These are phyloP conservation scores for Aporrectodea caliginosa DNA, from an alignment of 1,140 invertebrate genomes.

Conservation along the genomic window DNA sequence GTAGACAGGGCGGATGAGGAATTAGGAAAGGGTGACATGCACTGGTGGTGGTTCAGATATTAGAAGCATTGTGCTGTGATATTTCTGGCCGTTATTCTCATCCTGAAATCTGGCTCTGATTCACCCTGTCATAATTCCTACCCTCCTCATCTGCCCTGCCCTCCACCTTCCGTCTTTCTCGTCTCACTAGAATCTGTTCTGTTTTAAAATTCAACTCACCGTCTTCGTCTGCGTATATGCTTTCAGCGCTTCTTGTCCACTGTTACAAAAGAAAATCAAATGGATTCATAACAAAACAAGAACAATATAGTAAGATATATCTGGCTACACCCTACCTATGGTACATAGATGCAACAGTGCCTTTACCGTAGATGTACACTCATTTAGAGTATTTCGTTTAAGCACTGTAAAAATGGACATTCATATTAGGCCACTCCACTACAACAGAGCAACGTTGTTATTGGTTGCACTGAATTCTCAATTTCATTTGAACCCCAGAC, in stretches of 20 bases:
- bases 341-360: neutral
- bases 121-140: no score
- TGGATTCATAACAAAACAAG: slow-evolving; percentile 1
- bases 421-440: neutral
- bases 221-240: slow-evolving; percentile 7
- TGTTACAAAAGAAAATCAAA: neutral
- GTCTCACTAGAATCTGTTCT: no score
- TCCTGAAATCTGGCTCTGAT: no score
- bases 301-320: neutral
- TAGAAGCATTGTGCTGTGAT: no score
- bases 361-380: neutral
- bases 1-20: no score
- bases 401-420: neutral
- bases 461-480: neutral
- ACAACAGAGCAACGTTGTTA: neutral
- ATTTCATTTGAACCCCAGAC: neutral
- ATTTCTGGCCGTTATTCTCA: no score
- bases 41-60: no score
- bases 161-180: no score
- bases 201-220: no score
- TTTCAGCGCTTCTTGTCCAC: slow-evolving; percentile 13
- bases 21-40: no score
- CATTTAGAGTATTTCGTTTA: neutral
- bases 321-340: neutral
- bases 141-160: no score